Percentiles rank a stretch among this genome's conserved stretches.
Evolutionary conservation across 2,888 invertebrate species (phyloP).

Genomic region (Drosophila prolongata): DNA sequence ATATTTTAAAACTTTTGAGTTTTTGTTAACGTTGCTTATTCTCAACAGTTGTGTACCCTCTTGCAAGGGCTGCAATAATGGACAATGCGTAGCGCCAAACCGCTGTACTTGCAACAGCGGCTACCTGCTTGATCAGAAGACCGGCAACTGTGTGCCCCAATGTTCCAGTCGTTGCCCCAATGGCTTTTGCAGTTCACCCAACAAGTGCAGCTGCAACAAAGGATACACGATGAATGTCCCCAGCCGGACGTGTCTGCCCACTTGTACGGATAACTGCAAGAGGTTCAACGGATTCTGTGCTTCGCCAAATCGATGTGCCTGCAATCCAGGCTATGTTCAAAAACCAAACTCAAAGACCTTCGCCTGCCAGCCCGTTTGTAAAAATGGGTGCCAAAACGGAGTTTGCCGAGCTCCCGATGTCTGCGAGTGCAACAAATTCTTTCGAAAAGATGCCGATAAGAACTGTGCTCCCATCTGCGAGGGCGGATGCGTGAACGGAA

Average conservation of each 20-base stretch:
- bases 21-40: too few species aligned
- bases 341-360: slow-evolving; percentile 9
- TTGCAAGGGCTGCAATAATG: slow-evolving; percentile 78
- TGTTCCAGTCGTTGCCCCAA: slow-evolving; percentile 78
- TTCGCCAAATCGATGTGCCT: slow-evolving; percentile 36
- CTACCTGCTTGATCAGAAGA: slow-evolving; percentile 38
- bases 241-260: slow-evolving; percentile 76
- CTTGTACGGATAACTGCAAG: slow-evolving; percentile 42
- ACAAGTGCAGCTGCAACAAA: slow-evolving; percentile 86
- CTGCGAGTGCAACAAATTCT: slow-evolving; percentile 49
- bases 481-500: slow-evolving; percentile 23
- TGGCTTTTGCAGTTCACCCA: slow-evolving; percentile 84
- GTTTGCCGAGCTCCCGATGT: slow-evolving; percentile 50
- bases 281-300: slow-evolving; percentile 39
- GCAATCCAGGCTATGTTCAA: slow-evolving; percentile 22
- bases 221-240: slow-evolving; percentile 84
- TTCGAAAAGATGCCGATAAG: slow-evolving; percentile 34
- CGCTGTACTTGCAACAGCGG: slow-evolving; percentile 69
- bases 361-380: slow-evolving; percentile 53
- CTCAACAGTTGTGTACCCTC: slow-evolving; percentile 73
- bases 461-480: slow-evolving; percentile 81
- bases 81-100: slow-evolving; percentile 74
- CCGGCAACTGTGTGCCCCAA: slow-evolving; percentile 71
- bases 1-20: too few species aligned
- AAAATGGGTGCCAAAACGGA: slow-evolving; percentile 57